phyloP scores from a whole-genome alignment of 2,888 invertebrate genomes.

The Drosophila mimetica region DNA sequence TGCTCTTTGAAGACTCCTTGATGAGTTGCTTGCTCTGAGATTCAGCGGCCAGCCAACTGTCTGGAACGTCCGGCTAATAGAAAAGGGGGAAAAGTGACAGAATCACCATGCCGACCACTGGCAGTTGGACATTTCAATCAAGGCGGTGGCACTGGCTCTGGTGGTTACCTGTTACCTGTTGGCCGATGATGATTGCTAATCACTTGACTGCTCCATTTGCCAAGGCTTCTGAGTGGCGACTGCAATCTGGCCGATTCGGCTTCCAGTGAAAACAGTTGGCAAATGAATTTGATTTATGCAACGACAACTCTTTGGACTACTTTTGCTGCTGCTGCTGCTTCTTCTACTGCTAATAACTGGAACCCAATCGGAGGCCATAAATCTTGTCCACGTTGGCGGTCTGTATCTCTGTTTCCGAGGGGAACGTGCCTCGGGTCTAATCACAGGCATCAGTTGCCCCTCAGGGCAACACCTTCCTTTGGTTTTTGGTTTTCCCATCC shows the following conservation, averaged over 20 bases:
- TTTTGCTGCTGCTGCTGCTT: conserved; percentile 42
- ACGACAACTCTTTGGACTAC: conserved; percentile 42
- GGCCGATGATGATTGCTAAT: conserved; percentile 69
- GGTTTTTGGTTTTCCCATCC: conserved; percentile 3
- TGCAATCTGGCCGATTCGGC: conserved; percentile 26
- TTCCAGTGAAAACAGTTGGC: conserved; percentile 41
- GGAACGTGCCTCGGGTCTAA: conserved; percentile 65
- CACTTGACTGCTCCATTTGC: conserved; percentile 71
- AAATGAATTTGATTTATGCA: conserved; percentile 75
- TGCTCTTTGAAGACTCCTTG: not conserved
- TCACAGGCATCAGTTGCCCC: conserved; percentile 66
- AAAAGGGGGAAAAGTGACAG: conserved; percentile 12
- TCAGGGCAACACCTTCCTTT: conserved; percentile 50
- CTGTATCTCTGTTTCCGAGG: conserved; percentile 29
- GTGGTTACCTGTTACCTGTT: conserved; percentile 22
- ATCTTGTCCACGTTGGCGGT: conserved; percentile 75
- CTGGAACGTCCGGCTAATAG: conserved; percentile 12
- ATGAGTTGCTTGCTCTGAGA: not conserved
- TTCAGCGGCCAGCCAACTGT: conserved; percentile 1
- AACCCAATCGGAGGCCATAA: conserved; percentile 51
- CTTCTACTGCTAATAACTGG: conserved; percentile 67
- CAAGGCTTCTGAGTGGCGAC: conserved; percentile 26
- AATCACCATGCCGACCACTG: conserved; percentile 15
- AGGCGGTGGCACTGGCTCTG: conserved; percentile 19
- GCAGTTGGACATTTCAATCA: conserved; percentile 63